Base-by-base conservation (phyloP, 2,797 vertebrate genomes). In the Karalla daura region DNA sequence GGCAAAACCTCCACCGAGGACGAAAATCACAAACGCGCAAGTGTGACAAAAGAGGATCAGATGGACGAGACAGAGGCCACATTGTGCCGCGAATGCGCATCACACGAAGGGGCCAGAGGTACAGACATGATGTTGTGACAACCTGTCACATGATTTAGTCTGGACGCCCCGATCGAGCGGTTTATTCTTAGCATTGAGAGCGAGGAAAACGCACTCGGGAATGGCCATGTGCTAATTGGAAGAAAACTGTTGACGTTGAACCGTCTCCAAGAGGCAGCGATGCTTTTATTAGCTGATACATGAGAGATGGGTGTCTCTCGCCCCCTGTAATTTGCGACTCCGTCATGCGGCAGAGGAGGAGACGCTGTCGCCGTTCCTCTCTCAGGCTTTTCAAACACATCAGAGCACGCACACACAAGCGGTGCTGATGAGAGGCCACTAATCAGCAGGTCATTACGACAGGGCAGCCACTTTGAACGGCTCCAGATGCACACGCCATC, bases 381-480 rank as follows among this genome's bases (percentile, higher is more conserved):
- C 24, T 44, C 32, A 24, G 12, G 63, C 33, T 49, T 37, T 76
- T 24, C 25, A 27, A 18, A 59, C 12, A 68, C 28, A 81, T 70
- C 62, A 30, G 32, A 46, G 46, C 36, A 33, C 10, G 23, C 51
- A 33, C 21, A 12, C 18, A 52, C 6, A 18, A 56, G 61, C 44
- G 51, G 27, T 23, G 45, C 50, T 71, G 77, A 83, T 79, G 70
- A 86, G 71, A 83, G 51, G 55, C n/a, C 60, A 45, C 76, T 75
- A 64, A 86, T 87, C 83, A 84, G 80, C 27, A 32, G 81, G 73
- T 81, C 74, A 77, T 84, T 68, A 81, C n/a, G 12, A 63, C 70
- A 60, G 77, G 71, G 28, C 64, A 43, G 72, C 37, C 68, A 83
- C 89, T 92, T 85, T 91, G 74, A 91, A 89, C 62, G 76, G 72